Conservation (phyloP, 1,140 invertebrate species). For the Sycobia sp. region DNA sequence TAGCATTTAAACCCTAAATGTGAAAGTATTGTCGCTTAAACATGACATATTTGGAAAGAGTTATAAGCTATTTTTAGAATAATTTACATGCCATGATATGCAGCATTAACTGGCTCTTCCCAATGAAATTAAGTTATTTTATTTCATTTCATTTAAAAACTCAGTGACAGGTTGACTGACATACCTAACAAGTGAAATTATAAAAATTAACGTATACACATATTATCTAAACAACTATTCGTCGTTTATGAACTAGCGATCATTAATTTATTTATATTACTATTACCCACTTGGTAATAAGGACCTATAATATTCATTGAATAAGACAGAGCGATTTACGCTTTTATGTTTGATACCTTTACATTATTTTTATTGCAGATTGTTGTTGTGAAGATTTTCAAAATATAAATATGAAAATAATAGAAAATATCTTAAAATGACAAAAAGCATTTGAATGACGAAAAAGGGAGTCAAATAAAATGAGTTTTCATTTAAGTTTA, state of each 20-base stretch:
- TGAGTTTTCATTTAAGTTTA: slow-evolving; percentile 7
- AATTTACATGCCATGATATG: slow-evolving; percentile 22
- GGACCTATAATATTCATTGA: slow-evolving; percentile 21
- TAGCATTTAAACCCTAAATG: slow-evolving; percentile 28
- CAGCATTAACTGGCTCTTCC: slow-evolving; percentile 6
- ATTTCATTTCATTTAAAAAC: slow-evolving; percentile 17
- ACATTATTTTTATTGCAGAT: slow-evolving; percentile 51
- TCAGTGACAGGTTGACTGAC: slow-evolving; percentile 37
- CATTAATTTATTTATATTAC: slow-evolving; percentile 47
- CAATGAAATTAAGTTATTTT: slow-evolving; percentile 7
- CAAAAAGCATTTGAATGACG: slow-evolving; percentile 17
- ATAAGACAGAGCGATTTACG: slow-evolving; percentile 50
- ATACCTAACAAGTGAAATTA: slow-evolving; percentile 51
- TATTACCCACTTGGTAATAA: slow-evolving; percentile 41
- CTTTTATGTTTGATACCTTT: slow-evolving; percentile 44
- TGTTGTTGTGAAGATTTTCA: slow-evolving; percentile 17
- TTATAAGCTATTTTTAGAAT: slow-evolving; percentile 24
- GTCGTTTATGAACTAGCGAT: slow-evolving; percentile 52
- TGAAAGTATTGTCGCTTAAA: slow-evolving; percentile 29
- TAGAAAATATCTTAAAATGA: slow-evolving; percentile 25
- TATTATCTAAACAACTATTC: slow-evolving; percentile 49
- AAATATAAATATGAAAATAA: slow-evolving; percentile 5
- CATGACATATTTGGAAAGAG: slow-evolving; percentile 30
- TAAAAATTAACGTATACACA: slow-evolving; percentile 53
- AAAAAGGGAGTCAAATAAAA: slow-evolving; percentile 23